Evolutionary conservation across 2,888 invertebrate species (phyloP).

Genomic region (Leptinotarsa peninsularis): DNA sequence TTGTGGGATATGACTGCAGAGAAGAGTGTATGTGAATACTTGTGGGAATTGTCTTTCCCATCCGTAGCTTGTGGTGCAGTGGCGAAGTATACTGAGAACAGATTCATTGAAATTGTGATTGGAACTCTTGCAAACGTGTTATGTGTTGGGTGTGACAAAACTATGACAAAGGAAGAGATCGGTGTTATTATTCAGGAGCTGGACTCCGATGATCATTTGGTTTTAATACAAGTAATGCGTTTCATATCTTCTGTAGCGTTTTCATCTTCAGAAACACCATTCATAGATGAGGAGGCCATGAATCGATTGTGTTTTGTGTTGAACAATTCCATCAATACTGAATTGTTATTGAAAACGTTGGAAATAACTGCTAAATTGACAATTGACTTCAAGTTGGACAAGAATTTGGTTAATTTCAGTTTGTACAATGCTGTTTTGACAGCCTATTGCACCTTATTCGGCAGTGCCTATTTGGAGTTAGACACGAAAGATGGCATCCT

Average conservation of each 20-base stretch:
- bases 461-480: conserved; percentile 49
- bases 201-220: conserved; percentile 76
- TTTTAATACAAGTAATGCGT: conserved; percentile 80
- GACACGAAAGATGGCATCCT: conserved; percentile 51
- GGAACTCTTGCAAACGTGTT: conserved; percentile 89
- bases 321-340: conserved; percentile 77
- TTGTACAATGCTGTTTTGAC: conserved; percentile 49
- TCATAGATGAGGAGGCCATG: conserved; percentile 67
- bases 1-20: conserved; percentile 90
- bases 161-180: conserved; percentile 71
- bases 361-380: conserved; percentile 68
- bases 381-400: conserved; percentile 49
- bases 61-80: conserved; percentile 73
- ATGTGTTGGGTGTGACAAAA: conserved; percentile 70
- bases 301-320: conserved; percentile 78
- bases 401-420: conserved; percentile 44
- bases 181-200: conserved; percentile 70
- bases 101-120: conserved; percentile 83
- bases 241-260: conserved; percentile 69
- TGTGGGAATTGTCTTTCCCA: conserved; percentile 76
- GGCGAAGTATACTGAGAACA: conserved; percentile 69
- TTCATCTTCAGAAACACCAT: conserved; percentile 68
- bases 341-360: conserved; percentile 70
- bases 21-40: conserved; percentile 78
- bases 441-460: conserved; percentile 50